Evolutionary conservation across 2,888 invertebrate species (phyloP), one percentile per base, ranked within the genome.

Genomic region (Lissonota sp.): DNA sequence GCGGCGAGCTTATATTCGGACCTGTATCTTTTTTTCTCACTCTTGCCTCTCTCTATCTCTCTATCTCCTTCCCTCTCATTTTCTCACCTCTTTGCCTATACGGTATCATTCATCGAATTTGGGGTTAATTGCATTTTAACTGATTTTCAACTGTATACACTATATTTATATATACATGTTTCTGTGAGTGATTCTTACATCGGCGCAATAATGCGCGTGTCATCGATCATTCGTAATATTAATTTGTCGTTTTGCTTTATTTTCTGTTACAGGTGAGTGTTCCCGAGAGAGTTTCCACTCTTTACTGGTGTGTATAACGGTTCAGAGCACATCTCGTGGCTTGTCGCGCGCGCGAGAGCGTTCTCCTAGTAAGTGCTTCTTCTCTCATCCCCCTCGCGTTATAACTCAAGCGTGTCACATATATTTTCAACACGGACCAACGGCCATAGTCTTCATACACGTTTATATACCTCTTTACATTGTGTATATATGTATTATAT

Each of bases 261-360:
- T 78, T 82, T 66, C 55, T 84, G 79, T 84, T 84, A 40, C 84
- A 84, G 83, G 84, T 84, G 79, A 84, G 83, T 84, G 72, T 83
- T 73, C 75, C 67, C 77, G 74, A 82, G 79, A 75, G 79, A 79
- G 83, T 82, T 80, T 76, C 70, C 82, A 58, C 63, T 72, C 60
- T 74, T 77, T 77, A 73, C 67, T 55, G 62, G 60, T 53, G 75
- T 60, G 51, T 70, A 72, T 81, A 81, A 81, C 80, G 78, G 80
- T 74, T 73, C 60, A 44, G 66, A 78, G 70, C 70, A 78, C 74
- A 81, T 81, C 69, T 70, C 78, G 53, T 60, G 73, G 78, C 78
- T 66, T 74, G 81, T 74, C 70, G 73, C 64, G 64, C 69, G 74
- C 57, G 49, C 49, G 37, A 71, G 60, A 63, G 72, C 79, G 79